Base-by-base conservation (phyloP, 2,888 invertebrate species). In the Plemyria rubiginata region DNA sequence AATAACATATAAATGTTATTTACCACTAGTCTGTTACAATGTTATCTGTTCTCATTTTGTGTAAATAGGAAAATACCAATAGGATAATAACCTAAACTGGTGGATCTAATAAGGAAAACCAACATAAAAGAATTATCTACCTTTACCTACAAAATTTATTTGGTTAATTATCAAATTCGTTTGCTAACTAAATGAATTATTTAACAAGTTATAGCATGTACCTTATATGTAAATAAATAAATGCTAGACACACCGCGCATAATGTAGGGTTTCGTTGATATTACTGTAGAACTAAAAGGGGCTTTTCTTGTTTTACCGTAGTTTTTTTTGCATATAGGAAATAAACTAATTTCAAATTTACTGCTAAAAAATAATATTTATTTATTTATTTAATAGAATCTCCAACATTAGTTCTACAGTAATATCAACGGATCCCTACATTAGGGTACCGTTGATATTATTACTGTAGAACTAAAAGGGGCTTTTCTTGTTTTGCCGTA, bases 41-140 rank as follows among this genome's bases (percentile, higher is more conserved):
- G 12, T 40, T 40, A 40, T 12, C 40, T 1, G n/a, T 3, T 40
- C 7, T 29, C 8, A 36, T 7, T 36, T 8, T 11, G 36, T 38
- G 11, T 22, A 11, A 22, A 22, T 46, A 46, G 11, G 8, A 12
- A 46, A 4, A 22, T 45, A 13, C 15, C 66, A 59, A 59, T 22
- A n/a, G n/a, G n/a, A n/a, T n/a, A n/a, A n/a, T n/a, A n/a, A 22
- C 22, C 22, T 22, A 22, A 1, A 22, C 3, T 3, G 22, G 12
- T 28, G 22, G 28, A 38, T 11, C 36, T 38, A 38, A 38, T 38
- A 38, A 38, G 36, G 36, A 28, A 48, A 48, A 48, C 11, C 12
- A 29, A 48, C 28, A 48, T 5, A 48, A n/a, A 11, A 38, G 36
- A 11, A 38, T 38, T 36, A 36, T 36, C 36, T 36, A 36, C 36